These are phyloP conservation scores for Astreopora myriophthalma DNA, from an alignment of 64 coral and sea anemone species.

Conservation along the genomic window DNA sequence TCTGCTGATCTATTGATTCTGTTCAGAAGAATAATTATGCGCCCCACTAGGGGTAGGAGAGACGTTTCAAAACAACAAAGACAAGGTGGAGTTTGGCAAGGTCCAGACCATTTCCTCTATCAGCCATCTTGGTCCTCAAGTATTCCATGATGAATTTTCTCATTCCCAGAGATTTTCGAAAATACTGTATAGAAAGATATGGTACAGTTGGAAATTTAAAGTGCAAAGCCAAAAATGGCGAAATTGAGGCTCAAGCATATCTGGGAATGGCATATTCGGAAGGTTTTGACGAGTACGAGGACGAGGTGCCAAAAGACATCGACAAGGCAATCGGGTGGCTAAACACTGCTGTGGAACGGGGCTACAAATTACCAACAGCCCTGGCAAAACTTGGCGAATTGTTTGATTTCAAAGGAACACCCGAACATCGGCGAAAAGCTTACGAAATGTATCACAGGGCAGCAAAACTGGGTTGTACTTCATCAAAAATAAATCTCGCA, in stretches of 20 bases:
- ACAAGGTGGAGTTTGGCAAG: too few species aligned
- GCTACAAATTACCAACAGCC: background rate
- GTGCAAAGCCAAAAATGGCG: conserved; percentile 10
- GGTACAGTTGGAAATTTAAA: background rate
- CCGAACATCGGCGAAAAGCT: conserved; percentile 48
- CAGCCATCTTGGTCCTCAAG: too few species aligned
- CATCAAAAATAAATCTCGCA: conserved; percentile 59
- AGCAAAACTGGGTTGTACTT: conserved; percentile 4
- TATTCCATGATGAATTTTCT: background rate
- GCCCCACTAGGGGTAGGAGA: too few species aligned
- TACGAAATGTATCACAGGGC: conserved; percentile 66
- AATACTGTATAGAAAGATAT: background rate
- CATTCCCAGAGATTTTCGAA: background rate
- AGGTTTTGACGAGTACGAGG: conserved; percentile 24
- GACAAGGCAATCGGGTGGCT: conserved; percentile 83
- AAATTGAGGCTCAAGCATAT: background rate
- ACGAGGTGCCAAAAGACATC: conserved; percentile 38
- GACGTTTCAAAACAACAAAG: too few species aligned
- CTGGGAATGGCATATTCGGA: conserved; percentile 15
- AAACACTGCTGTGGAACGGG: conserved; percentile 38
- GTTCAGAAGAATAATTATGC: too few species aligned
- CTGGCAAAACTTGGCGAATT: conserved; percentile 34
- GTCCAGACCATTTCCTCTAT: too few species aligned
- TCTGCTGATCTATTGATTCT: too few species aligned
- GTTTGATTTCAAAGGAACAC: conserved; percentile 20